Evolutionary conservation across 2,797 vertebrate species (phyloP).

Genomic region (Pachyuromys duprasi): DNA sequence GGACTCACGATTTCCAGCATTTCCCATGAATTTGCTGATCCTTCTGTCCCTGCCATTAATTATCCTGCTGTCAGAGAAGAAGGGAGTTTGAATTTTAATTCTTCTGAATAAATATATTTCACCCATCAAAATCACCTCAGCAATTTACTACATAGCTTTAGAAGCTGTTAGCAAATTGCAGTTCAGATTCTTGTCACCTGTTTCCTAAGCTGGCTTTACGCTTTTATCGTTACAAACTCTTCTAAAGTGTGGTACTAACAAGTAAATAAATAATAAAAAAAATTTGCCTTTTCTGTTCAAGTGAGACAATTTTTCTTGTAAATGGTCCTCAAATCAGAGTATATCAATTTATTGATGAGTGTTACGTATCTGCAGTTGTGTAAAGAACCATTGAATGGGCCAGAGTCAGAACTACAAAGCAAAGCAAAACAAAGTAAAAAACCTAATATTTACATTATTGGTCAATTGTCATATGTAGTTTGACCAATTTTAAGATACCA

Average conservation of each 20-base stretch:
- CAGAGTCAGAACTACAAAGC: not conserved
- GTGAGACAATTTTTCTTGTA: slow-evolving; percentile 10
- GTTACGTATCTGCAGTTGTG: not conserved
- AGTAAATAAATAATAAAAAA: not conserved
- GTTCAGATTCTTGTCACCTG: slow-evolving; percentile 35
- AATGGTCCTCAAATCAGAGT: not conserved
- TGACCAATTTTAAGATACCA: not conserved
- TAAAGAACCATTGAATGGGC: not conserved
- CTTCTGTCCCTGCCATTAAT: slow-evolving; percentile 42
- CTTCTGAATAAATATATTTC: slow-evolving; percentile 57
- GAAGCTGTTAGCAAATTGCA: slow-evolving; percentile 47
- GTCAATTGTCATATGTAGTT: not conserved
- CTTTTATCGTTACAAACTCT: slow-evolving; percentile 33
- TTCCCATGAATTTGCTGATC: slow-evolving; percentile 54
- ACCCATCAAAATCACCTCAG: slow-evolving; percentile 43
- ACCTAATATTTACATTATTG: not conserved
- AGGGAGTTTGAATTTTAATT: slow-evolving; percentile 40
- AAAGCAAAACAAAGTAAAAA: not conserved
- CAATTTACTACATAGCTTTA: slow-evolving; percentile 41
- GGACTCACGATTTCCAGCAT: not conserved
- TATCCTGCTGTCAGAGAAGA: slow-evolving; percentile 41
- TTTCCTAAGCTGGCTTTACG: slow-evolving; percentile 15
- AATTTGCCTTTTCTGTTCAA: slow-evolving; percentile 5
- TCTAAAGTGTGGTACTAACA: not conserved
- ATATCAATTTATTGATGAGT: slow-evolving; percentile 23